Percentiles rank a stretch among this genome's conserved stretches.
Evolutionary conservation across 2,888 invertebrate genomes (phyloP).

Genomic region (Allygus modestus): DNA sequence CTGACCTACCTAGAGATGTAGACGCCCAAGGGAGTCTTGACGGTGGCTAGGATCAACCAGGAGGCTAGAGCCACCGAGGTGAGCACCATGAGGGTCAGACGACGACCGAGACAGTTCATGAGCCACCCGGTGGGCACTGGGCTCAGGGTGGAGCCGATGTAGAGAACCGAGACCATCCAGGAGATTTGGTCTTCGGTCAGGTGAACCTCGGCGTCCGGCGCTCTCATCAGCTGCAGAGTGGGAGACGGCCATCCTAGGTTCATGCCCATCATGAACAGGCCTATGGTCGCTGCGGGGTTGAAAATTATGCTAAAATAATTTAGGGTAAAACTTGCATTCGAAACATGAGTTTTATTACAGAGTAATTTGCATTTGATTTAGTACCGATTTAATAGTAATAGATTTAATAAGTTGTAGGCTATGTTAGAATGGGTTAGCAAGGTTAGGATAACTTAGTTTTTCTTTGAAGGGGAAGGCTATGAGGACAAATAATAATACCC

Average conservation of each 20-base stretch:
- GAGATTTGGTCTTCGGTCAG: conserved; percentile 63
- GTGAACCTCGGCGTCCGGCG: conserved; percentile 59
- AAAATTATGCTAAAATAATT: too few relatives aligned
- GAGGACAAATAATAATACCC: too few relatives aligned
- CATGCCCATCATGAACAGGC: conserved; percentile 65
- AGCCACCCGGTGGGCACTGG: conserved; percentile 66
- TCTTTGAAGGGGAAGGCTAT: too few relatives aligned
- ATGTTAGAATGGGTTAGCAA: too few relatives aligned
- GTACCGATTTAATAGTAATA: too few relatives aligned
- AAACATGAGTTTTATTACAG: too few relatives aligned
- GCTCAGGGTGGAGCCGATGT: conserved; percentile 65
- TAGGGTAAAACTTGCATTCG: too few relatives aligned
- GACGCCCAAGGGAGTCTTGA: conserved; percentile 54
- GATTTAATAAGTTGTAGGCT: too few relatives aligned
- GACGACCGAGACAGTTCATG: conserved; percentile 67
- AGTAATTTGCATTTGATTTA: too few relatives aligned
- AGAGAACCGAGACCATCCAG: conserved; percentile 65
- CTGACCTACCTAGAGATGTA: conserved; percentile 48
- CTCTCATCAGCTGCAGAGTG: conserved; percentile 63
- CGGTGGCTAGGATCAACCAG: conserved; percentile 64
- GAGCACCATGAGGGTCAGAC: conserved; percentile 61
- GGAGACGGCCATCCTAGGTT: conserved; percentile 67
- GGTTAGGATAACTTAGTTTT: too few relatives aligned
- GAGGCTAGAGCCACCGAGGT: conserved; percentile 61
- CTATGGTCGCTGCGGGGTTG: conserved; percentile 51